Evolutionary conservation across 1,140 invertebrate species (phyloP).

Genomic region (Aphaenogaster ashmeadi): DNA sequence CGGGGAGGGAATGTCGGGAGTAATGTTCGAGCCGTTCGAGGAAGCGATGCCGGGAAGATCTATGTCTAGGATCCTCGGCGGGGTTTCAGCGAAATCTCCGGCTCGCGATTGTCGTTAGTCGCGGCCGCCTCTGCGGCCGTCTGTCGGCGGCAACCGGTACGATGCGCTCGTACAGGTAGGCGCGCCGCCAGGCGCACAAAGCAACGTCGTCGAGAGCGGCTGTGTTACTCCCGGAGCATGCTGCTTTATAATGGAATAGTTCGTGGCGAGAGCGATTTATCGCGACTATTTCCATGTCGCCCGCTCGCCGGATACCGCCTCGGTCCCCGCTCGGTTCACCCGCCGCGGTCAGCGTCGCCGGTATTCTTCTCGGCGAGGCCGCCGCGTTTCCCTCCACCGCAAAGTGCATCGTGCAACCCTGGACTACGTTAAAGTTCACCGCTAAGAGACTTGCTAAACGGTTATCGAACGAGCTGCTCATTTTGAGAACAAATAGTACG

Average conservation of each 20-base stretch:
- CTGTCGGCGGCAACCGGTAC: slow-evolving; percentile 63
- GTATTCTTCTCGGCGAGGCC: slow-evolving; percentile 58
- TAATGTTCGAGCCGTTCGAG: slow-evolving; percentile 46
- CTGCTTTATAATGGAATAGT: slow-evolving; percentile 82
- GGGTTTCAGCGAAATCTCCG: slow-evolving; percentile 70
- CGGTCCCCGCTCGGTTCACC: slow-evolving; percentile 32
- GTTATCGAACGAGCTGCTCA: not conserved
- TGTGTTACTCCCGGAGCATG: slow-evolving; percentile 71
- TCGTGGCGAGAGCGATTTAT: slow-evolving; percentile 81
- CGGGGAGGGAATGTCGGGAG: slow-evolving; percentile 25
- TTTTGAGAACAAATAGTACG: not conserved
- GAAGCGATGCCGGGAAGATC: slow-evolving; percentile 45
- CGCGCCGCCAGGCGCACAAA: slow-evolving; percentile 75
- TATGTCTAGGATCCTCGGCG: slow-evolving; percentile 64
- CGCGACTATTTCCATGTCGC: slow-evolving; percentile 82
- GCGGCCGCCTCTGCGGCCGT: slow-evolving; percentile 58
- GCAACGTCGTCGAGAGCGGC: slow-evolving; percentile 74
- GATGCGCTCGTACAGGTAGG: slow-evolving; percentile 75
- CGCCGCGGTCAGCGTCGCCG: slow-evolving; percentile 65
- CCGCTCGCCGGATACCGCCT: slow-evolving; percentile 72
- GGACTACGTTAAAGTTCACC: slow-evolving; percentile 36
- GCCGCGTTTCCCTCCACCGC: slow-evolving; percentile 36
- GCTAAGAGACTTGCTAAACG: not conserved
- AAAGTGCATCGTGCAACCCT: slow-evolving; percentile 33
- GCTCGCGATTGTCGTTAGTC: slow-evolving; percentile 74